Conservation (phyloP, 2,888 invertebrate genomes). For the Calliphora vomitoria region DNA sequence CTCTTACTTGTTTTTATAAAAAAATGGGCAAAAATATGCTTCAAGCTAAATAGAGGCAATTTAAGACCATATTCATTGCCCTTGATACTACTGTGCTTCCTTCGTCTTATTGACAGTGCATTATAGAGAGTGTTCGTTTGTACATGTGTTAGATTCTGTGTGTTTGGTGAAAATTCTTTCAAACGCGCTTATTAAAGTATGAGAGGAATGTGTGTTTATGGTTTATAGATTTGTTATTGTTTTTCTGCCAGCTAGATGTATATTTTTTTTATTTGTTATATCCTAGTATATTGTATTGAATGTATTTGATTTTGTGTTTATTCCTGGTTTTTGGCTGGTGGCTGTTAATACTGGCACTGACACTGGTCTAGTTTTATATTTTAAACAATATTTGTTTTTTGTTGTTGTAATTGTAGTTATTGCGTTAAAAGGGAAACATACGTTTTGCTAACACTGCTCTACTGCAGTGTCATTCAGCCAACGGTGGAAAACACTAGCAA, state of each 20-base stretch:
- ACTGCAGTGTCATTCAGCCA: slow-evolving; percentile 55
- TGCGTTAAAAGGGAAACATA: slow-evolving; percentile 21
- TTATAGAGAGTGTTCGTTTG: slow-evolving; percentile 12
- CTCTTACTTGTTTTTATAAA: too few relatives aligned
- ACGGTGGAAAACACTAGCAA: slow-evolving; percentile 1
- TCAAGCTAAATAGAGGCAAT: too few relatives aligned
- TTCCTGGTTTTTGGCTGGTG: slow-evolving; percentile 14
- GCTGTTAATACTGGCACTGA: slow-evolving; percentile 17
- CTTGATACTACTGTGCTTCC: too few relatives aligned
- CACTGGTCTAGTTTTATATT: slow-evolving; percentile 58
- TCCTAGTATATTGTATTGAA: not conserved
- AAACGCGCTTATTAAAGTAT: slow-evolving; percentile 15
- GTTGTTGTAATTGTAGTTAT: slow-evolving; percentile 35
- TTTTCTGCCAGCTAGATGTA: not conserved
- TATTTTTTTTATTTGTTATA: not conserved
- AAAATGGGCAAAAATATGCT: too few relatives aligned
- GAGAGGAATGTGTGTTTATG: slow-evolving; percentile 45
- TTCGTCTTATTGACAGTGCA: slow-evolving; percentile 20
- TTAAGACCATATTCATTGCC: too few relatives aligned
- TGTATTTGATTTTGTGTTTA: slow-evolving; percentile 1
- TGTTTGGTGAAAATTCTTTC: slow-evolving; percentile 1
- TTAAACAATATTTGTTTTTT: slow-evolving; percentile 20
- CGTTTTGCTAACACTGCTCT: not conserved
- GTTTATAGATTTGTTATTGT: slow-evolving; percentile 50
- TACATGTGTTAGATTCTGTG: slow-evolving; percentile 13